Percentiles rank a stretch among this genome's conserved stretches.
phyloP scores from a whole-genome alignment of 1,140 invertebrate species.

The Drosophila lowei region DNA sequence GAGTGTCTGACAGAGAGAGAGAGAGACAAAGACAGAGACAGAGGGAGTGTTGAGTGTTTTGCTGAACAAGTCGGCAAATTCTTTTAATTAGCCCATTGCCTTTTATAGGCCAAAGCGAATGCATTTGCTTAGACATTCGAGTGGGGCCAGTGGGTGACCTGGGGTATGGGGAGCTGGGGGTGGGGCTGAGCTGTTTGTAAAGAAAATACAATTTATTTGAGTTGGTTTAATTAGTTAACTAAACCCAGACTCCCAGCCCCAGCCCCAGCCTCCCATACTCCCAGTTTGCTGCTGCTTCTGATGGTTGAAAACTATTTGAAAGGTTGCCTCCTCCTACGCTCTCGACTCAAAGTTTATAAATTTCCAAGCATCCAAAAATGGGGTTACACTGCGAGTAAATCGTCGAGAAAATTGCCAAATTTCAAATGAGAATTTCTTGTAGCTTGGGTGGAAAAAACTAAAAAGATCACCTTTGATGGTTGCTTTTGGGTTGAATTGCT shows the following conservation, averaged over 20 bases:
- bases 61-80: conserved; percentile 59
- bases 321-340: conserved; percentile 8
- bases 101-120: conserved; percentile 56
- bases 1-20: conserved; percentile 9
- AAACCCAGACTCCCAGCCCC: not conserved
- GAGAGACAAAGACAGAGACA: conserved; percentile 7
- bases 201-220: conserved; percentile 28
- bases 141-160: conserved; percentile 8
- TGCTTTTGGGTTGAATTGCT: rapidly evolving
- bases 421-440: too few relatives aligned
- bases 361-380: conserved; percentile 7
- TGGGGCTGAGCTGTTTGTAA: conserved; percentile 13
- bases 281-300: not conserved
- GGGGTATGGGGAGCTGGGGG: not conserved
- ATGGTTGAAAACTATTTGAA: conserved; percentile 9
- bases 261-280: not conserved
- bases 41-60: conserved; percentile 26
- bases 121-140: conserved; percentile 53
- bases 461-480: too few relatives aligned
- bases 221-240: conserved; percentile 50
- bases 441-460: too few relatives aligned
- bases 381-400: not conserved
- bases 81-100: conserved; percentile 71
- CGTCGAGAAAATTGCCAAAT: too few relatives aligned
- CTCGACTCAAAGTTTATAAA: not conserved